Percentiles rank a stretch among this genome's conserved stretches.
These are phyloP conservation scores for Crossoptilon crossoptilon DNA, from an alignment of 2,797 vertebrate species.

Conservation along the genomic window DNA sequence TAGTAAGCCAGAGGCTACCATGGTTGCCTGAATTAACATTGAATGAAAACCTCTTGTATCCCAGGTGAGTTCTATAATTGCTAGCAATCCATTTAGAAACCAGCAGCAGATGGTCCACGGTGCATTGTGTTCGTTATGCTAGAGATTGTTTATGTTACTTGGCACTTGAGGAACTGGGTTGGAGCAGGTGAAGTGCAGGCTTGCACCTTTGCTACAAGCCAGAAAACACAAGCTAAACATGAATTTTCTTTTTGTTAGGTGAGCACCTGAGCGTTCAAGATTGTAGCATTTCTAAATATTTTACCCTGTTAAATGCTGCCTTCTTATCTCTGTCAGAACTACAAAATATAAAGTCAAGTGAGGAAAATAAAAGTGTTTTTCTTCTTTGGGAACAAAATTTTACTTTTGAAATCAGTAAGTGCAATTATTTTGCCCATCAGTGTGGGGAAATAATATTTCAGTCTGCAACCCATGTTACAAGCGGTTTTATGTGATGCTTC, in stretches of 20 bases:
- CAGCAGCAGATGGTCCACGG: neutral
- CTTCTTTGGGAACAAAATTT: neutral
- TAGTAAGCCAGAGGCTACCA: neutral
- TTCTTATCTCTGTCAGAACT: neutral
- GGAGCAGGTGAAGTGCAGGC: neutral
- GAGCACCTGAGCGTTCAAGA: neutral
- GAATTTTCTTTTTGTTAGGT: neutral
- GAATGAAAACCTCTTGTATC: neutral
- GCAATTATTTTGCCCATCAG: neutral
- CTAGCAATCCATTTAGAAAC: conserved; percentile 11
- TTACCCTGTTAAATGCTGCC: neutral
- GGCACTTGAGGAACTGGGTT: neutral
- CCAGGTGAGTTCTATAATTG: neutral
- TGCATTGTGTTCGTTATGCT: neutral
- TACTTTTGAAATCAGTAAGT: neutral
- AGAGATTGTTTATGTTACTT: neutral
- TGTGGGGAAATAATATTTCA: neutral
- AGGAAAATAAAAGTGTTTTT: neutral
- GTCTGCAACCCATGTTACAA: neutral
- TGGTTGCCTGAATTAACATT: conserved; percentile 5
- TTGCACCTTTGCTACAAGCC: neutral
- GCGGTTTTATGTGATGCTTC: neutral
- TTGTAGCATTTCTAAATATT: neutral
- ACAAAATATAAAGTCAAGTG: neutral
- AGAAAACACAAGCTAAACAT: neutral